Evolutionary conservation across 2,797 vertebrate species (phyloP), one percentile per base, ranked within the genome.

Genomic region (Crossoptilon crossoptilon): DNA sequence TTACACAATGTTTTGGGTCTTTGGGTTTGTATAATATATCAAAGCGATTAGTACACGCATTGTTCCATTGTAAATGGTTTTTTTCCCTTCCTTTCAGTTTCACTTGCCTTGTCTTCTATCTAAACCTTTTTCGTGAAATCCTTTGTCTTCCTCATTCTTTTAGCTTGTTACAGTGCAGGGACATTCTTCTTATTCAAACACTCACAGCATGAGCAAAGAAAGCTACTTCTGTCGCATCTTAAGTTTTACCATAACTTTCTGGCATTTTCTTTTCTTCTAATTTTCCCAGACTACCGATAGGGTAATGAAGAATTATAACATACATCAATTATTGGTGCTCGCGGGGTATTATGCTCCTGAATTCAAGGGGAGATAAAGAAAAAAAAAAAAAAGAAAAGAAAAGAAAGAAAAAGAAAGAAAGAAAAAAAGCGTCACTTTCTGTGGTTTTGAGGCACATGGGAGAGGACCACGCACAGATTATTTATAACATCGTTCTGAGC

Each of bases 1-100:
- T 99, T 99, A 99, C 99, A 99, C 98, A 99, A 99, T 99, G 99
- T 99, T 99, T 99, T 98, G 98, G 98, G 99, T 99, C 99, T 99
- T 98, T 98, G 98, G 99, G 98, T 98, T 99, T 99, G 99, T 99
- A 99, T 99, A 99, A 99, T 99, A 99, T 99, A 99, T 99, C 99
- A 99, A 99, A 99, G 99, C 98, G 98, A 99, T 99, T 99, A 99
- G 98, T 99, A 99, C 98, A 98, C 96, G 98, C 98, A 99, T 99
- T 99, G 99, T 99, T 98, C 99, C 98, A 98, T 99, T 99, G 99
- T 99, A 98, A 98, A 97, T 96, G 98, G 98, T 94, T 98, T 98
- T 98, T 94, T 88, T 84, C 4, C 91, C 95, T 97, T 98, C 98
- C 98, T 99, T 99, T 99, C 98, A 99, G 97, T 97, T 98, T 98